Evolutionary conservation across 92 coral and sea anemone genomes (phyloP).

Genomic region (Porites rus): DNA sequence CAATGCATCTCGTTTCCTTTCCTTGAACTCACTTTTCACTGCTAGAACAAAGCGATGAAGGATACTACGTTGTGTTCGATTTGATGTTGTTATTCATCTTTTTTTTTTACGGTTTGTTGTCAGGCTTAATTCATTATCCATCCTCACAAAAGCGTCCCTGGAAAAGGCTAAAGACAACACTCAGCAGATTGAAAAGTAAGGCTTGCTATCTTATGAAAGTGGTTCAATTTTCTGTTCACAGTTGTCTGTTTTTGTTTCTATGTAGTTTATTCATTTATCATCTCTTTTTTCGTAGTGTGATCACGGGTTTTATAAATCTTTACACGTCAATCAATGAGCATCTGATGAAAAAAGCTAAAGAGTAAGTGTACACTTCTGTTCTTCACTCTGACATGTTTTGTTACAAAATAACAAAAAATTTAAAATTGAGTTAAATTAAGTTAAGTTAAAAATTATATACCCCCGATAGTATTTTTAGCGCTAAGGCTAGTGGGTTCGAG

Average conservation of each 20-base stretch:
- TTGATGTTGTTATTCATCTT: not conserved
- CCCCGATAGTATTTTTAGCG: no score
- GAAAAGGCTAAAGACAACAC: conserved; percentile 68
- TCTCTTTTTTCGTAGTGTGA: conserved; percentile 4
- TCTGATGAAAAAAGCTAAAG: conserved; percentile 12
- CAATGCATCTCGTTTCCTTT: no score
- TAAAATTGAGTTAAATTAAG: no score
- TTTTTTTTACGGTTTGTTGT: conserved; percentile 3
- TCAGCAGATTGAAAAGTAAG: conserved; percentile 77
- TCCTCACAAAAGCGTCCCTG: conserved; percentile 66
- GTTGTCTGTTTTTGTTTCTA: not conserved
- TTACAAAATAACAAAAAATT: no score
- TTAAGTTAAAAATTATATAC: no score
- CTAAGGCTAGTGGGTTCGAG: no score
- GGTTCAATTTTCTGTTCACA: not conserved
- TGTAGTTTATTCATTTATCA: not conserved
- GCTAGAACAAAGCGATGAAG: no score
- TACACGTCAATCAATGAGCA: conserved; percentile 26
- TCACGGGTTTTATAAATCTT: conserved; percentile 9
- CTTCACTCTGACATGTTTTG: not conserved
- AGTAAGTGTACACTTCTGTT: conserved; percentile 1
- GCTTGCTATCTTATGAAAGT: not conserved
- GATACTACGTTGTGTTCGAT: no score
- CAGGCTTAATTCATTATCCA: conserved; percentile 71
- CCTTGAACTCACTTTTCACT: no score